These are phyloP conservation scores for Hyperoplus lanceolatus DNA, from an alignment of 2,797 vertebrate species.

Conservation along the genomic window DNA sequence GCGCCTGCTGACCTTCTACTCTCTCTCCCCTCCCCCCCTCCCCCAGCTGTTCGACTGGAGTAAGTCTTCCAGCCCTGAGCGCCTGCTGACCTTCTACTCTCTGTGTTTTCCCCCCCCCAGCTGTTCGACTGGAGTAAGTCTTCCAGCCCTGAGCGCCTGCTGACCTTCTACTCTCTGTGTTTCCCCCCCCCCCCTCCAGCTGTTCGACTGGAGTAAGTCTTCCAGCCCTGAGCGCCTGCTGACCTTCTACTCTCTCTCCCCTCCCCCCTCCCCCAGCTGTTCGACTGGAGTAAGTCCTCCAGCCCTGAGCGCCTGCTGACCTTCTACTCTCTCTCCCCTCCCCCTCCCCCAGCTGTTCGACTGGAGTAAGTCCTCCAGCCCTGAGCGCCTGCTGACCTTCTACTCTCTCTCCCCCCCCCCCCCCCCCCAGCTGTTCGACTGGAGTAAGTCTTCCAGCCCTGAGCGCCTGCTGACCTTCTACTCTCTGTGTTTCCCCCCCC, in stretches of 20 bases:
- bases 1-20: constrained; percentile 77
- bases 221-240: constrained; percentile 87
- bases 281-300: no score
- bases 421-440: constrained; percentile 91
- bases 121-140: no score
- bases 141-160: no score
- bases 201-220: constrained; percentile 94
- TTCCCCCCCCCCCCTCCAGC: constrained; percentile 76
- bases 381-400: constrained; percentile 92
- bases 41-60: constrained; percentile 95
- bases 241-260: constrained; percentile 89
- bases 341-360: constrained; percentile 89
- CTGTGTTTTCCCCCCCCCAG: no score
- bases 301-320: no score
- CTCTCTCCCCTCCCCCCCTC: constrained; percentile 70
- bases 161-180: constrained; percentile 82
- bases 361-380: constrained; percentile 89
- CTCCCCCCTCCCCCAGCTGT: no score
- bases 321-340: constrained; percentile 82
- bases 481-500: constrained; percentile 74
- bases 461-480: constrained; percentile 92
- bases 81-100: constrained; percentile 90
- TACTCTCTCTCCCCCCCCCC: no score
- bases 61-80: constrained; percentile 86
- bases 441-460: constrained; percentile 88